These are phyloP conservation scores for Syngnathus scovelli DNA, from an alignment of 2,113 vertebrate species.

Conservation along the genomic window DNA sequence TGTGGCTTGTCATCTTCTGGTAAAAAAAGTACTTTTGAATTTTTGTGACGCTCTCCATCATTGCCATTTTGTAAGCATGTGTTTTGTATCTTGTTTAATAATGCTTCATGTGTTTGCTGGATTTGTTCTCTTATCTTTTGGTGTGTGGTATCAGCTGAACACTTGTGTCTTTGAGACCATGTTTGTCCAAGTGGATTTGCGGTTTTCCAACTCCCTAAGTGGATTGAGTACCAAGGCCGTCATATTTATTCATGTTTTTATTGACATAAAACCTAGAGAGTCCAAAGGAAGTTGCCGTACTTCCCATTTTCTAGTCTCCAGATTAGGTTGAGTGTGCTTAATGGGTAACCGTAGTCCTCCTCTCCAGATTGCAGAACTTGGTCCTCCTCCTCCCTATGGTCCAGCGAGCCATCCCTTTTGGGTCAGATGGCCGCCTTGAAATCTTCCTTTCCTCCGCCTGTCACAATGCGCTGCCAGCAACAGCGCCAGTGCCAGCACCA, in stretches of 20 bases:
- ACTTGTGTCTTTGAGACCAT: background rate
- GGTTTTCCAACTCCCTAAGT: too few species aligned
- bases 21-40: background rate
- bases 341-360: background rate
- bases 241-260: too few species aligned
- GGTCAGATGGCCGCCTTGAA: conserved; percentile 49
- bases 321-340: background rate
- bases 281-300: too few species aligned
- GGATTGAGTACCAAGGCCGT: too few species aligned
- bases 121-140: too few species aligned
- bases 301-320: background rate
- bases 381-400: conserved; percentile 47
- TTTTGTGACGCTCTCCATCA: too few species aligned
- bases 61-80: too few species aligned
- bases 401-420: conserved; percentile 42
- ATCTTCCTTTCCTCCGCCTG: conserved; percentile 37
- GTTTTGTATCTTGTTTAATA: too few species aligned
- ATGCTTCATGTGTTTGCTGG: too few species aligned
- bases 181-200: too few species aligned
- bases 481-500: background rate
- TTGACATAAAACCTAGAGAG: too few species aligned
- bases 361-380: conserved; percentile 47
- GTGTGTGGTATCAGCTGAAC: too few species aligned
- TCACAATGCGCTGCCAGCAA: conserved; percentile 53
- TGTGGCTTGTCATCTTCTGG: conserved; percentile 32